Percentiles rank a stretch among this genome's conserved stretches.
phyloP scores from a whole-genome alignment of 2,888 invertebrate genomes.

The Linnaemya vulpina region DNA sequence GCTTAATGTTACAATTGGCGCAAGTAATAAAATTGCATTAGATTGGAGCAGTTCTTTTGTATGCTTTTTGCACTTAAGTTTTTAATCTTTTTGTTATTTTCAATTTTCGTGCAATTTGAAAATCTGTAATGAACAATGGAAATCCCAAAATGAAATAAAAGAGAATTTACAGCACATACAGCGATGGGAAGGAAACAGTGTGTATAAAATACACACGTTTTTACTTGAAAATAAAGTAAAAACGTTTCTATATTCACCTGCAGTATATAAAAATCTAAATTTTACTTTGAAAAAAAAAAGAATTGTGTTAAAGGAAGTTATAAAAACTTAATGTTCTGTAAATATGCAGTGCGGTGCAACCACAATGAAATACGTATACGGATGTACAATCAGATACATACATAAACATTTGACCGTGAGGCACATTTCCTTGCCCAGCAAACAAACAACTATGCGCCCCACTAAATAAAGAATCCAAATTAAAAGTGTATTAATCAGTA shows the following conservation, averaged over 20 bases:
- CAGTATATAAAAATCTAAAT: conserved; percentile 23
- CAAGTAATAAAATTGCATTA: conserved; percentile 64
- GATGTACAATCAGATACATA: neutral
- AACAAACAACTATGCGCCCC: neutral
- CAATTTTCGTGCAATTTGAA: conserved; percentile 66
- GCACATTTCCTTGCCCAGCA: neutral
- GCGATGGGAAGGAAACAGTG: conserved; percentile 17
- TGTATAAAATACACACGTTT: conserved; percentile 52
- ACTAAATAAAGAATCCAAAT: no score
- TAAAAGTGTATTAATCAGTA: no score
- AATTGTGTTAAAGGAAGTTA: conserved; percentile 51
- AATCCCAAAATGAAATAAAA: conserved; percentile 11
- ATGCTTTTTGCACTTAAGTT: conserved; percentile 19
- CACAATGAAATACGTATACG: neutral
- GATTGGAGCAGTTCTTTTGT: conserved; percentile 46
- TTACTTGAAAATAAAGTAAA: conserved; percentile 22
- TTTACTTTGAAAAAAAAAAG: conserved; percentile 1
- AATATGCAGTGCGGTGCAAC: conserved; percentile 43
- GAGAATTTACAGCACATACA: neutral
- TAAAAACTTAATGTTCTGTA: conserved; percentile 66
- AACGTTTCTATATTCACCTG: conserved; percentile 37
- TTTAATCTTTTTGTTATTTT: conserved; percentile 58
- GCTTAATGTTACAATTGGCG: conserved; percentile 60
- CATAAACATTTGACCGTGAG: neutral
- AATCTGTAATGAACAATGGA: conserved; percentile 62